Base-by-base conservation (phyloP, 2,113 vertebrate species). In the Tympanuchus pallidicinctus region DNA sequence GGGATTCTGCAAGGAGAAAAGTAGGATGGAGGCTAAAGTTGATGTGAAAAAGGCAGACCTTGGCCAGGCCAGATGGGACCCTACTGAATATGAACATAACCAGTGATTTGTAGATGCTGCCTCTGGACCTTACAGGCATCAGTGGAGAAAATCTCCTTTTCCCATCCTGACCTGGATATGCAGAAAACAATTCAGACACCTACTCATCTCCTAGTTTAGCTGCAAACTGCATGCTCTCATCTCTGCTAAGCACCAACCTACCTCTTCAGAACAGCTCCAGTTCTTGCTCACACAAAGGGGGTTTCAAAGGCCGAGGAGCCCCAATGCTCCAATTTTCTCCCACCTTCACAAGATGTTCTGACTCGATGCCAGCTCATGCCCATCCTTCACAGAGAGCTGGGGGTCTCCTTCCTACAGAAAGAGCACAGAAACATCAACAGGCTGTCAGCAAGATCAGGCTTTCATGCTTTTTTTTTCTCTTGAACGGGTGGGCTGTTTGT, bases 301-400 rank as follows among this genome's bases (percentile, higher is more conserved):
- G 32, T 36, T 83, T 90, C 80, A 86, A 80, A 93, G 80, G 52
- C 69, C 81, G 61, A 2, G 1, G n/a, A 90, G 14, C 36, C 59
- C 18, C 47, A 59, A 0, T 0, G 18, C 18, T 72, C 47, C 2
- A 14, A 8, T 75, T 74, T 27, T 75, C 40, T 92, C n/a, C 45
- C 61, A 28, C 13, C n/a, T 75, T 82, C 86, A 56, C 47, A 75
- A 63, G 47, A 56, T 0, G 0, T n/a, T 65, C 25, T 2, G 0
- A 30, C 48, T 72, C 28, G 7, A n/a, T 80, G 76, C 8, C 52
- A 47, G 57, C 20, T 75, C 34, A 61, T 61, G 34, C 15, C 28
- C 8, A 2, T 36, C 15, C 52, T 88, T 84, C 71, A 34, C 65
- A 86, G 76, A 56, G 19, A 56, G 13, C 19, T 67, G 36, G 9